These are phyloP conservation scores for Apomyelois bistriatella DNA, from an alignment of 2,888 invertebrate genomes.

Conservation along the genomic window DNA sequence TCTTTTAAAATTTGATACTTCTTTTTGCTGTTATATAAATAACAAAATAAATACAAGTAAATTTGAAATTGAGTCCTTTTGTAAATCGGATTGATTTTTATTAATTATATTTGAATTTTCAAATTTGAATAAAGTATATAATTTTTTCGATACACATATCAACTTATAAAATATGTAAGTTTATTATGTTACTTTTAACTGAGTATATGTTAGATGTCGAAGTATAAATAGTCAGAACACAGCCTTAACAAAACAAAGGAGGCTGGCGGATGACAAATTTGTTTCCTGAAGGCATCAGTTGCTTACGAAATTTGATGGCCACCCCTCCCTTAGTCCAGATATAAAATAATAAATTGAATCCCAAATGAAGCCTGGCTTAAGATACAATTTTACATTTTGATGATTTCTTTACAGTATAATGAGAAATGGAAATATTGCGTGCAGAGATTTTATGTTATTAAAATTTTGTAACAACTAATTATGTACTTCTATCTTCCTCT, in stretches of 20 bases:
- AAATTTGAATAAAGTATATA: no score
- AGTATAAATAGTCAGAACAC: not conserved
- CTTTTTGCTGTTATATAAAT: no score
- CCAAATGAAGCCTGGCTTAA: constrained; percentile 27
- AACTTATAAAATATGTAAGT: no score
- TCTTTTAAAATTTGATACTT: no score
- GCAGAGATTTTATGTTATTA: constrained; percentile 4
- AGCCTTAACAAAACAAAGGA: constrained; percentile 58
- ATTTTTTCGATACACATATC: no score
- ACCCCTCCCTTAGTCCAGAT: constrained; percentile 24
- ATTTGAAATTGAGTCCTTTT: no score
- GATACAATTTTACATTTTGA: constrained; percentile 36
- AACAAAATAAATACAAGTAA: no score
- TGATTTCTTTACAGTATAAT: constrained; percentile 32
- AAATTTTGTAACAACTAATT: not conserved
- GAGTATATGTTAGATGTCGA: not conserved
- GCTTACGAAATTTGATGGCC: constrained; percentile 51
- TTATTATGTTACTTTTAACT: no score
- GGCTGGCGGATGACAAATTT: constrained; percentile 62
- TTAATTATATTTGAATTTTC: no score
- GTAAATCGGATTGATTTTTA: no score
- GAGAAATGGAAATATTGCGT: constrained; percentile 22
- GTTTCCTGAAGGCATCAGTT: constrained; percentile 55
- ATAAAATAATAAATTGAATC: constrained; percentile 43
- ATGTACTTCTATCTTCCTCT: not conserved